Evolutionary conservation across 2,797 vertebrate species (phyloP).

Genomic region (Macroramphosus scolopax): DNA sequence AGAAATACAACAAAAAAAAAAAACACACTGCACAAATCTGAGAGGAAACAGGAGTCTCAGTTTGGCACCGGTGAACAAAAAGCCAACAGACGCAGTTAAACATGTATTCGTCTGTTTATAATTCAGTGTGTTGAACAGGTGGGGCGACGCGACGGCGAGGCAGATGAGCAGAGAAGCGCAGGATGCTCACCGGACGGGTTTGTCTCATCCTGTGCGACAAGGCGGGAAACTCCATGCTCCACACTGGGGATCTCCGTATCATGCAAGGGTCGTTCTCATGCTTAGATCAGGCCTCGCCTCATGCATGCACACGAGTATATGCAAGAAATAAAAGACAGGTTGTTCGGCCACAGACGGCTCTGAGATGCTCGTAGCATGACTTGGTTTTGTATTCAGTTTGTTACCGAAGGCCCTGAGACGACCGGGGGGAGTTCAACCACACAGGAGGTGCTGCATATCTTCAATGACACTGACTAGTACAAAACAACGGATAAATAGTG

Average conservation of each 20-base stretch:
- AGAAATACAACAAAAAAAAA: too few relatives aligned
- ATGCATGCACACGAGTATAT: slow-evolving; percentile 70
- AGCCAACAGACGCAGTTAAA: slow-evolving; percentile 41
- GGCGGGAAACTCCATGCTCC: slow-evolving; percentile 50
- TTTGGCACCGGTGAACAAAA: slow-evolving; percentile 60
- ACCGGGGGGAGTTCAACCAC: slow-evolving; percentile 53
- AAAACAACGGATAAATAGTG: slow-evolving; percentile 64
- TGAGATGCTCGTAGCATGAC: slow-evolving; percentile 27
- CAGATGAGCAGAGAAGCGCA: slow-evolving; percentile 44
- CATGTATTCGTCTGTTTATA: slow-evolving; percentile 39
- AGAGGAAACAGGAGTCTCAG: slow-evolving; percentile 26
- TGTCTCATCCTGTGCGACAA: slow-evolving; percentile 39
- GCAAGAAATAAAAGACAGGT: slow-evolving; percentile 29
- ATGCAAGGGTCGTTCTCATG: slow-evolving; percentile 70
- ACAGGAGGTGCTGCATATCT: slow-evolving; percentile 64
- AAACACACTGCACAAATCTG: slow-evolving; percentile 24
- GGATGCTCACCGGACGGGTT: slow-evolving; percentile 30
- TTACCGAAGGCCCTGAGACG: slow-evolving; percentile 51
- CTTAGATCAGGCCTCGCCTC: slow-evolving; percentile 63
- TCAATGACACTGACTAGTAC: slow-evolving; percentile 66
- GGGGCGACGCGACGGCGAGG: slow-evolving; percentile 36
- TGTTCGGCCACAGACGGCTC: background rate
- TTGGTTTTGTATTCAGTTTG: slow-evolving; percentile 27
- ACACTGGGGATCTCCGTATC: slow-evolving; percentile 39
- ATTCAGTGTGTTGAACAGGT: slow-evolving; percentile 26